Conservation (phyloP, 2,888 invertebrate species). For the Cheilosia vulpina region DNA sequence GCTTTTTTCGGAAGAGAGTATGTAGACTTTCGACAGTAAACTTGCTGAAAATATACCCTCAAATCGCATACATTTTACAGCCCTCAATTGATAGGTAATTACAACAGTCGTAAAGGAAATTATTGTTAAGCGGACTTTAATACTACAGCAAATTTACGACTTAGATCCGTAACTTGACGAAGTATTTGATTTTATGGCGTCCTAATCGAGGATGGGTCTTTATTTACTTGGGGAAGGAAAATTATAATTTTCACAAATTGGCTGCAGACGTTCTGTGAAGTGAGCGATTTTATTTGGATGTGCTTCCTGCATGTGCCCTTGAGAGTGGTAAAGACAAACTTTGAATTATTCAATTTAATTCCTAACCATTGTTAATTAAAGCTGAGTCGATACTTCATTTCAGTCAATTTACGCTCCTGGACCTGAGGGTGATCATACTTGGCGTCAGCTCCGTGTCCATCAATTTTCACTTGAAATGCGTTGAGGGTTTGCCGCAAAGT, state of each 20-base stretch:
- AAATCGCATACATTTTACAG: no score
- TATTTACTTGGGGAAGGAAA: slow-evolving; percentile 1
- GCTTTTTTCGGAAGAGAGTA: no score
- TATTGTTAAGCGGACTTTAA: no score
- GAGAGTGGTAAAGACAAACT: background rate
- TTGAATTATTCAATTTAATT: slow-evolving; percentile 23
- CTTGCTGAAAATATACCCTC: no score
- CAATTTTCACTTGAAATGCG: background rate
- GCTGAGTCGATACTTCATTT: background rate
- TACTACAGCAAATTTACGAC: no score
- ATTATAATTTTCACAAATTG: background rate
- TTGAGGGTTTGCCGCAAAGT: background rate
- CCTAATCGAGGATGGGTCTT: background rate
- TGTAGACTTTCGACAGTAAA: no score
- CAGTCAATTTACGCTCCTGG: background rate
- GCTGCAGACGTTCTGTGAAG: no score
- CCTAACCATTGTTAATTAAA: slow-evolving; percentile 5
- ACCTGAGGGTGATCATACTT: background rate
- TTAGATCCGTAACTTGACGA: no score
- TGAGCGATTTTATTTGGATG: no score
- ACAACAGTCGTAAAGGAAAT: no score
- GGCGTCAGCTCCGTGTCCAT: slow-evolving; percentile 9
- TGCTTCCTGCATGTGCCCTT: background rate
- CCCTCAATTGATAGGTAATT: no score
- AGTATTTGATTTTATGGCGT: background rate